Conservation (phyloP, 1,140 invertebrate species). For the Trichonephila clavata region DNA sequence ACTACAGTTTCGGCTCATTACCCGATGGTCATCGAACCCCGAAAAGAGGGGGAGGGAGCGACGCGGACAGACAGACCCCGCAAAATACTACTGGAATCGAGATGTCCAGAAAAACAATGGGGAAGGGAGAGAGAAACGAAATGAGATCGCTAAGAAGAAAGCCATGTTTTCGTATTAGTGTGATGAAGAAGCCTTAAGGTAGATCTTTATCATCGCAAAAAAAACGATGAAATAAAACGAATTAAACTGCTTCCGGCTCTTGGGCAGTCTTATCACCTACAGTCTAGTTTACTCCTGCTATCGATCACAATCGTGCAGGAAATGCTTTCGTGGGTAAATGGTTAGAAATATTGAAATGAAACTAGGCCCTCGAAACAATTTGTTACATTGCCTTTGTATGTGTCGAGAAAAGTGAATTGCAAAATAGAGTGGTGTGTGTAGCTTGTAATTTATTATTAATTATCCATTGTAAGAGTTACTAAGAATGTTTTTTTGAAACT, state of each 20-base stretch:
- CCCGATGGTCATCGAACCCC: neutral
- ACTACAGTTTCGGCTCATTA: neutral
- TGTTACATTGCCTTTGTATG: too few species aligned
- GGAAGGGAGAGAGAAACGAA: neutral
- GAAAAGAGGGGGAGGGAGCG: neutral
- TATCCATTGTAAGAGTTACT: too few species aligned
- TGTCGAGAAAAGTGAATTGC: neutral
- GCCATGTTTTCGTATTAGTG: neutral
- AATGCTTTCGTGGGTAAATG: neutral
- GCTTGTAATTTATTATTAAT: too few species aligned
- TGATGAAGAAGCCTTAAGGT: neutral
- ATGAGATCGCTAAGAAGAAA: neutral
- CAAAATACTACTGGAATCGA: neutral
- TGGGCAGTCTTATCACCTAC: neutral
- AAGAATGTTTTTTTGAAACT: too few species aligned
- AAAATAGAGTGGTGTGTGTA: neutral
- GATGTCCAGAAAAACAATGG: neutral
- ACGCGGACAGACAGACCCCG: neutral
- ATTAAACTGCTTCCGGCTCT: neutral
- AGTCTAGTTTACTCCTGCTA: neutral
- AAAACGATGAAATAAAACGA: neutral
- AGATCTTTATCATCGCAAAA: neutral
- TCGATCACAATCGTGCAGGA: neutral
- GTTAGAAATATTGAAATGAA: neutral
- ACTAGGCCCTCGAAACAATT: neutral